Evolutionary conservation across 1,140 invertebrate species (phyloP), one percentile per base, ranked within the genome.

Genomic region (Drosophila jambulina): DNA sequence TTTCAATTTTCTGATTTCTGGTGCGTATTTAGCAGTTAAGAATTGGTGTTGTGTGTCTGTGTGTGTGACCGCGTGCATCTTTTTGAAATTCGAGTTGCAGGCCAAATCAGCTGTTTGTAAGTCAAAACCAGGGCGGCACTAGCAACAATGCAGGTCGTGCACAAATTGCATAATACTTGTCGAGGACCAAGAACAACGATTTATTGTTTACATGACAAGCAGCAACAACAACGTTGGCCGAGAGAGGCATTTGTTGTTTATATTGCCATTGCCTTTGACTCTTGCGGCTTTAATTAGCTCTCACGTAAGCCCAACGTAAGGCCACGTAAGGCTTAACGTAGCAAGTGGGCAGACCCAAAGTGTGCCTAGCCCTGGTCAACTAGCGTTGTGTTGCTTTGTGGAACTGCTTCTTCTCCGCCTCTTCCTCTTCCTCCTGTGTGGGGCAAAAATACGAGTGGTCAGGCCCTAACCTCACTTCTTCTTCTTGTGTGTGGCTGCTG

Each of bases 391-490:
- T 63, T 65, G 57, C 38, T 38, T 56, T 56, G 36, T 38, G 34
- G 32, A 21, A 23, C 32, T 56, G 53, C 25, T 15, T 54, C 59
- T 61, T 61, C 54, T 43, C 49, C 17, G 48, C 42, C 45, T 63
- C 36, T 56, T 64, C 60, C 74, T 77, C 75, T 77, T 68, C 42
- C 53, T 58, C 61, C 48, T 45, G 51, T 43, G 51, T 40, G 45
- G 42, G 42, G 62, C 62, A 63, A 43, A 65, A 65, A 65, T 65
- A 57, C 54, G 54, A 57, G 54, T 60, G 40, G 21, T 15, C 29
- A 60, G 64, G 58, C 60, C 54, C 64, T 78, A 78, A 78, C 75
- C 75, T 78, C 75, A 78, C 75, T 78, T 78, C 56, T 69, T 70
- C 67, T 68, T 67, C 67, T 68, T 70, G 48, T 59, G 65, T 58